These are phyloP conservation scores for Cotesia chilonis DNA, from an alignment of 1,140 invertebrate species.

Conservation along the genomic window DNA sequence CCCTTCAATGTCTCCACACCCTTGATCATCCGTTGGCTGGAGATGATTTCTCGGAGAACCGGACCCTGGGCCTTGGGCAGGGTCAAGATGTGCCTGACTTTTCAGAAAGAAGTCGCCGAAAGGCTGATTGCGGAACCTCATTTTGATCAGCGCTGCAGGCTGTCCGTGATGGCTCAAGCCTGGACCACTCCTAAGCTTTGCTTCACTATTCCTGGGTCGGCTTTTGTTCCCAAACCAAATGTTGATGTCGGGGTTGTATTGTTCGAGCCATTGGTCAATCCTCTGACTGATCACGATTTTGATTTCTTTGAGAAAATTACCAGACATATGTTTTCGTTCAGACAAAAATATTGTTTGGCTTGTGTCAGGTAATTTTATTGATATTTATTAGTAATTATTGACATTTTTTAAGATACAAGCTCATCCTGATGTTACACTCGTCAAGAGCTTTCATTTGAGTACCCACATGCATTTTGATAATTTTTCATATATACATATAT, in stretches of 20 bases:
- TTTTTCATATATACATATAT: no score
- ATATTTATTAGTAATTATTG: constrained; percentile 12
- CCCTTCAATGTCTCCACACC: constrained; percentile 97
- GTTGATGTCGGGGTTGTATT: constrained; percentile 96
- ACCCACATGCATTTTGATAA: no score
- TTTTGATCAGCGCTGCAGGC: constrained; percentile 77
- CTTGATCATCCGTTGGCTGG: constrained; percentile 89
- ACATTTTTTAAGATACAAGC: no score
- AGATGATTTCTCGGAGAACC: constrained; percentile 77
- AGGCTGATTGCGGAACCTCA: constrained; percentile 80
- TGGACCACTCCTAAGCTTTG: constrained; percentile 85
- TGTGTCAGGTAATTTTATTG: constrained; percentile 68
- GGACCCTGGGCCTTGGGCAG: constrained; percentile 88
- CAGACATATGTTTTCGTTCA: constrained; percentile 84
- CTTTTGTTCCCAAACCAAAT: constrained; percentile 93
- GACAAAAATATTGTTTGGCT: constrained; percentile 83
- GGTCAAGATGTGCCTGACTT: constrained; percentile 90
- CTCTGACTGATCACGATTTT: constrained; percentile 80
- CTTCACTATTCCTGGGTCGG: constrained; percentile 88
- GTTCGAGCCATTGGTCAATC: constrained; percentile 80
- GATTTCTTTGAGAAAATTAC: constrained; percentile 90
- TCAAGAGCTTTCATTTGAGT: no score
- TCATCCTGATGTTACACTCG: no score
- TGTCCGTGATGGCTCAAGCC: constrained; percentile 95
- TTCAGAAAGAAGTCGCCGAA: constrained; percentile 95